phyloP scores from a whole-genome alignment of 2,113 vertebrate species.

The Chauna torquata region DNA sequence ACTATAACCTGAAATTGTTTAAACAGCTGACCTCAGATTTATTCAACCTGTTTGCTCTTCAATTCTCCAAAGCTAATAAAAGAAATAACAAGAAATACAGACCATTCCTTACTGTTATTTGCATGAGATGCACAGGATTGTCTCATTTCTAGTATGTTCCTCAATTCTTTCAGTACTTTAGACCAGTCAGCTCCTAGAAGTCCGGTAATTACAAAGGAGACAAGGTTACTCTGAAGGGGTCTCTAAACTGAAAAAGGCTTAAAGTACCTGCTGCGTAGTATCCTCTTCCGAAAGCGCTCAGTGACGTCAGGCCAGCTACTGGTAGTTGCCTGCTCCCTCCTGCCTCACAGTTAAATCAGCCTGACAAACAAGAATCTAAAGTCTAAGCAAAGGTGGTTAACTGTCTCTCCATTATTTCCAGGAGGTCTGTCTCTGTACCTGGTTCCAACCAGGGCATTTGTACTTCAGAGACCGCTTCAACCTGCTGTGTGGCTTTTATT shows the following conservation, averaged over 20 bases:
- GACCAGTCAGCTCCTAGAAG: neutral
- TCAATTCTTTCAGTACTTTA: neutral
- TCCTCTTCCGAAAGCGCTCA: neutral
- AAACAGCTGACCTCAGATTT: neutral
- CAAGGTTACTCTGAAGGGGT: neutral
- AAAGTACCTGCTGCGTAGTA: neutral
- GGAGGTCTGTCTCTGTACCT: neutral
- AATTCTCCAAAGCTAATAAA: neutral
- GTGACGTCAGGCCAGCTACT: neutral
- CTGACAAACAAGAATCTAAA: neutral
- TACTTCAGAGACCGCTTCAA: neutral
- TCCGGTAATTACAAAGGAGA: neutral
- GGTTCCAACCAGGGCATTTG: neutral
- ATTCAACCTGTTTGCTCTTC: neutral
- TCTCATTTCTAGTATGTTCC: neutral
- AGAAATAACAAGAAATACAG: neutral
- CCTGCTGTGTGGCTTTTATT: neutral
- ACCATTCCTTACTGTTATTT: neutral
- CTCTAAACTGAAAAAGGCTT: neutral
- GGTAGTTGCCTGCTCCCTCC: neutral
- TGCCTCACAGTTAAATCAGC: neutral
- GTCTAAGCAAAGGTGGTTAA: neutral
- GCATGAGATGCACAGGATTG: neutral
- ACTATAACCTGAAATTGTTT: neutral
- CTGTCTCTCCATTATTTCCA: constrained; percentile 5